A percentile compares a stretch with the other conserved stretches of the same genome.
phyloP scores from a whole-genome alignment of 2,113 vertebrate species.

The Corynorhinus townsendii region DNA sequence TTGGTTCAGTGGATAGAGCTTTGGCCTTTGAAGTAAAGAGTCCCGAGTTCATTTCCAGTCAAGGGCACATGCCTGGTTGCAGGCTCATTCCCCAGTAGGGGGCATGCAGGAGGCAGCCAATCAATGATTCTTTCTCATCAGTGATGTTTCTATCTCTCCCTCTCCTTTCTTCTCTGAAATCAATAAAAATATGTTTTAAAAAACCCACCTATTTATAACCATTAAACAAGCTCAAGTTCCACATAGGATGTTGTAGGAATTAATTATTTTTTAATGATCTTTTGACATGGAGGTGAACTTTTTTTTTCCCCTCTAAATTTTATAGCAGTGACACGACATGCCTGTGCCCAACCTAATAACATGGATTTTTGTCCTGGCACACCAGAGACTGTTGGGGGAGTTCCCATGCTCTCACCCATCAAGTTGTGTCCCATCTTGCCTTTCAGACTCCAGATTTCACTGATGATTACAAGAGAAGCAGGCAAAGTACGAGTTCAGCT shows the following conservation, averaged over 20 bases:
- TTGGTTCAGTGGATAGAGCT: no score
- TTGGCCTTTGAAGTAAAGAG: no score
- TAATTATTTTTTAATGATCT: background rate
- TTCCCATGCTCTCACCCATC: background rate
- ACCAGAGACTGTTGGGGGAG: background rate
- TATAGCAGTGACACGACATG: background rate
- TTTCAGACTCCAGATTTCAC: background rate
- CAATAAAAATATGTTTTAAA: no score
- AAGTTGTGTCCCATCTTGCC: background rate
- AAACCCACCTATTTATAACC: background rate
- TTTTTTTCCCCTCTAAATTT: background rate
- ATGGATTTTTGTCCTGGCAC: background rate
- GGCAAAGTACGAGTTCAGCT: background rate
- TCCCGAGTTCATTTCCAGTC: no score
- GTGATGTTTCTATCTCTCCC: no score
- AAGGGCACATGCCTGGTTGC: no score
- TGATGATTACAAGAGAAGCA: background rate
- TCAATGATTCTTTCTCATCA: no score
- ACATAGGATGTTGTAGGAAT: background rate
- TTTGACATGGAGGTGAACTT: background rate
- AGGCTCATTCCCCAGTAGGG: no score
- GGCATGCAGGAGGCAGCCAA: no score
- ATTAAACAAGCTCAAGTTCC: background rate
- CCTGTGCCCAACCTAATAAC: background rate
- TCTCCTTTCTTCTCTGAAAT: no score